phyloP scores from a whole-genome alignment of 2,113 vertebrate genomes.

The Tyto alba region DNA sequence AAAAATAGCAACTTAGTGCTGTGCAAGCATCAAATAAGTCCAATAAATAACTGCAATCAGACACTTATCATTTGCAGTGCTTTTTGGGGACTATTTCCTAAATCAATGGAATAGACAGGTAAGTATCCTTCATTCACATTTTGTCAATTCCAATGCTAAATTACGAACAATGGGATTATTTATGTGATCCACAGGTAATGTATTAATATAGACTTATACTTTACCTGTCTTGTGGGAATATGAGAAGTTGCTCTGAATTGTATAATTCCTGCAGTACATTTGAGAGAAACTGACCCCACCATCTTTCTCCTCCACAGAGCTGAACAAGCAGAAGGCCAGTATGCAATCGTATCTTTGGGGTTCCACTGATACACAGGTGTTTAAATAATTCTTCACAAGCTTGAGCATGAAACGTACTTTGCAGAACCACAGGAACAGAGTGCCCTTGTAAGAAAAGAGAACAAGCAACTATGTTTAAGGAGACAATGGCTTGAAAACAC shows the following conservation, averaged over 20 bases:
- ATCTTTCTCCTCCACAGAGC: conserved; percentile 93
- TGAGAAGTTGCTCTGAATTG: conserved; percentile 97
- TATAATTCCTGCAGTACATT: conserved; percentile 98
- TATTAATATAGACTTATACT: not conserved
- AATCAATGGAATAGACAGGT: not conserved
- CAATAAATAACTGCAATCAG: not conserved
- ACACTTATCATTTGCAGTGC: not conserved
- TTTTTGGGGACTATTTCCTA: not conserved
- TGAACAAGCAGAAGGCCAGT: conserved; percentile 95
- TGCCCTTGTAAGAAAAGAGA: conserved; percentile 75
- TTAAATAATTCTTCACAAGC: conserved; percentile 98
- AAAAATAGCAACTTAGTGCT: not conserved
- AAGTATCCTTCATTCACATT: not conserved
- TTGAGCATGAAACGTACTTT: conserved; percentile 93
- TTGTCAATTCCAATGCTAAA: not conserved
- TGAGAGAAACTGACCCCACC: conserved; percentile 99
- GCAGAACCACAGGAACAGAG: conserved; percentile 92
- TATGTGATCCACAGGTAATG: not conserved
- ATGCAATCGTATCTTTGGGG: conserved; percentile 94
- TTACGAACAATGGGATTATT: not conserved
- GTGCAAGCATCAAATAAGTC: not conserved
- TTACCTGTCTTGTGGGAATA: conserved; percentile 98
- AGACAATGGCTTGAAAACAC: not conserved
- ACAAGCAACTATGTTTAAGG: not conserved
- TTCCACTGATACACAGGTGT: conserved; percentile 97